A percentile compares a stretch with the other conserved stretches of the same genome.
phyloP scores from a whole-genome alignment of 2,113 vertebrate species.

The Bathybates hornii region DNA sequence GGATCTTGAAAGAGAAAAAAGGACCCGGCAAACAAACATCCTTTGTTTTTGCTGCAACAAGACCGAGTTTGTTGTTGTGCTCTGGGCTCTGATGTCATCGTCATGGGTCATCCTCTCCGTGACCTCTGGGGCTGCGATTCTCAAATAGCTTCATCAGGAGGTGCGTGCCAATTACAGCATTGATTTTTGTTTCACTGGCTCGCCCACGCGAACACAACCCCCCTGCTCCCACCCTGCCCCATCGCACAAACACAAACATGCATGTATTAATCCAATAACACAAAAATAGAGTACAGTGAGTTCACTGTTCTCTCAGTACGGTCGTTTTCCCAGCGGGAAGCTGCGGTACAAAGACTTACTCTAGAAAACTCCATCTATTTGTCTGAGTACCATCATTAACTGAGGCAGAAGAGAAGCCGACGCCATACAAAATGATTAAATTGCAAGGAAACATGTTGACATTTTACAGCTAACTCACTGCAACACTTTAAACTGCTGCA shows the following conservation, averaged over 20 bases:
- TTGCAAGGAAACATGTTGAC: background rate
- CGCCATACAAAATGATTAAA: constrained; percentile 1
- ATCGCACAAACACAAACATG: background rate
- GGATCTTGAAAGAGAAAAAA: constrained; percentile 31
- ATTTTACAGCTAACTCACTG: background rate
- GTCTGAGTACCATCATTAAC: background rate
- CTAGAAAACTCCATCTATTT: background rate
- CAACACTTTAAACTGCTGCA: background rate
- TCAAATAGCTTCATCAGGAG: constrained; percentile 27
- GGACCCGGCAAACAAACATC: constrained; percentile 40
- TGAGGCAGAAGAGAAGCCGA: background rate
- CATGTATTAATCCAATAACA: constrained; percentile 2
- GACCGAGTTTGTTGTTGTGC: constrained; percentile 49
- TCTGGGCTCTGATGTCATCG: constrained; percentile 54
- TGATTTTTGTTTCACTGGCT: background rate
- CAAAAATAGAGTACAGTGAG: constrained; percentile 32
- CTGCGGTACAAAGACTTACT: background rate
- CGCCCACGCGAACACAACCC: background rate
- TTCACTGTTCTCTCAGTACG: constrained; percentile 5
- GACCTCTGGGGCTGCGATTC: constrained; percentile 16
- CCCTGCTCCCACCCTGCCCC: background rate
- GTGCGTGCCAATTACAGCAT: background rate
- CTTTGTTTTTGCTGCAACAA: constrained; percentile 65
- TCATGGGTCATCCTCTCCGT: constrained; percentile 30
- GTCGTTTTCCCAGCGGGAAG: background rate